phyloP scores from a whole-genome alignment of 2,797 vertebrate genomes.

The Lates japonicus region DNA sequence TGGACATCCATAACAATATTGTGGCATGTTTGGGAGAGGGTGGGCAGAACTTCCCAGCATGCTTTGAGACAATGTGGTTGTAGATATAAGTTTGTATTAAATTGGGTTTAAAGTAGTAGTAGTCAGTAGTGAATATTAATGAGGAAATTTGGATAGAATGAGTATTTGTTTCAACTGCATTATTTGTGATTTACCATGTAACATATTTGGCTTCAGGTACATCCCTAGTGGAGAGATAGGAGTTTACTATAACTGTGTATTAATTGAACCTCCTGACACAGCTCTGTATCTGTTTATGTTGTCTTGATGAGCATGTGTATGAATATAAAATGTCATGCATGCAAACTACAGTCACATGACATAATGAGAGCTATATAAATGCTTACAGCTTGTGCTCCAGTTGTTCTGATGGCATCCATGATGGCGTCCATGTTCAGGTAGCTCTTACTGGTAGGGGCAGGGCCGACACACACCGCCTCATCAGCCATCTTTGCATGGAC shows the following conservation, averaged over 20 bases:
- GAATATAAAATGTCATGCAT: neutral
- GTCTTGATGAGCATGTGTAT: neutral
- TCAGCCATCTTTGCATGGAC: constrained; percentile 99
- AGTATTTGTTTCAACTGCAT: too few relatives aligned
- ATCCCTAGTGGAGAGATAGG: neutral
- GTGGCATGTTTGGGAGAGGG: too few relatives aligned
- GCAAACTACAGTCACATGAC: neutral
- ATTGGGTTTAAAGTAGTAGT: too few relatives aligned
- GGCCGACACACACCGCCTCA: constrained; percentile 95
- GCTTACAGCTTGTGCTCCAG: constrained; percentile 97
- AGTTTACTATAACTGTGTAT: neutral
- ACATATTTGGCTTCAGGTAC: too few relatives aligned
- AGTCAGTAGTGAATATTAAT: too few relatives aligned
- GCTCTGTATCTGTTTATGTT: neutral
- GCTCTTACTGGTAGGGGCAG: constrained; percentile 95
- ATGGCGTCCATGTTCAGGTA: constrained; percentile 99
- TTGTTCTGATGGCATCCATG: constrained; percentile 92
- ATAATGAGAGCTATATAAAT: neutral
- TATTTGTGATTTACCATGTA: too few relatives aligned
- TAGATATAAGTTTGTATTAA: too few relatives aligned
- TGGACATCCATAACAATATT: too few relatives aligned
- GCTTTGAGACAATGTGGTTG: too few relatives aligned
- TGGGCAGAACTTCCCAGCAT: too few relatives aligned
- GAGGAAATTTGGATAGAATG: too few relatives aligned
- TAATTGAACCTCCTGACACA: too few relatives aligned